These are phyloP conservation scores for Aphidius colemani DNA, from an alignment of 2,888 invertebrate genomes.

Conservation along the genomic window DNA sequence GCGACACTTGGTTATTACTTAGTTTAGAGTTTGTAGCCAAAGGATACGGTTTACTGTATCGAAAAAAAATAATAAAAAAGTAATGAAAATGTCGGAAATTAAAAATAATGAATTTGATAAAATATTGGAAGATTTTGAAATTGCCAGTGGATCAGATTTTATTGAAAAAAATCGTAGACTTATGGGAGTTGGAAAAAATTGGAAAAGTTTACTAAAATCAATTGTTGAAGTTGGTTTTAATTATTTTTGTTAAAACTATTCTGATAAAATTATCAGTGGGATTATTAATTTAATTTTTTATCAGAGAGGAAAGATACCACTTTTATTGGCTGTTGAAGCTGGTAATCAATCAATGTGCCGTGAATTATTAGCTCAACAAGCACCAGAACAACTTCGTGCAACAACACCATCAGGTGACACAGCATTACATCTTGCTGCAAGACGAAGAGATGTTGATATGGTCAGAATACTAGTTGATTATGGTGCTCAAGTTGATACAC, in stretches of 20 bases:
- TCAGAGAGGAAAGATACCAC: conserved; percentile 91
- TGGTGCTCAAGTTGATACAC: conserved; percentile 88
- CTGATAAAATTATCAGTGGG: background rate
- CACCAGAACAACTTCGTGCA: conserved; percentile 84
- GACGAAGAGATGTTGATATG: conserved; percentile 91
- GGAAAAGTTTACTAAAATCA: conserved; percentile 36
- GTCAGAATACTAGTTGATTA: conserved; percentile 89
- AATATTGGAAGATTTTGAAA: conserved; percentile 34
- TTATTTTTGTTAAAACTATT: conserved; percentile 1
- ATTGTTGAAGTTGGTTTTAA: conserved; percentile 30
- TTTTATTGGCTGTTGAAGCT: conserved; percentile 91
- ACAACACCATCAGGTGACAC: conserved; percentile 88
- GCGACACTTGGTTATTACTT: no score
- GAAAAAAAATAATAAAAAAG: no score
- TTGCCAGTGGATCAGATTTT: conserved; percentile 35
- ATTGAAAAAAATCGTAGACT: conserved; percentile 37
- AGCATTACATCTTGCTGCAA: conserved; percentile 92
- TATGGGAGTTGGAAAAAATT: conserved; percentile 31
- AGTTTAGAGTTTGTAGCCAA: no score
- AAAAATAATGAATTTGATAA: conserved; percentile 42
- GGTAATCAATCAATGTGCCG: conserved; percentile 95
- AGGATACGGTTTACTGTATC: no score
- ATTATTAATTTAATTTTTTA: conserved; percentile 46
- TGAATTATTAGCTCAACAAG: conserved; percentile 86
- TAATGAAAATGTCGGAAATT: conserved; percentile 41